These are phyloP conservation scores for Calephelis virginiensis DNA, from an alignment of 1,140 invertebrate genomes.

Conservation along the genomic window DNA sequence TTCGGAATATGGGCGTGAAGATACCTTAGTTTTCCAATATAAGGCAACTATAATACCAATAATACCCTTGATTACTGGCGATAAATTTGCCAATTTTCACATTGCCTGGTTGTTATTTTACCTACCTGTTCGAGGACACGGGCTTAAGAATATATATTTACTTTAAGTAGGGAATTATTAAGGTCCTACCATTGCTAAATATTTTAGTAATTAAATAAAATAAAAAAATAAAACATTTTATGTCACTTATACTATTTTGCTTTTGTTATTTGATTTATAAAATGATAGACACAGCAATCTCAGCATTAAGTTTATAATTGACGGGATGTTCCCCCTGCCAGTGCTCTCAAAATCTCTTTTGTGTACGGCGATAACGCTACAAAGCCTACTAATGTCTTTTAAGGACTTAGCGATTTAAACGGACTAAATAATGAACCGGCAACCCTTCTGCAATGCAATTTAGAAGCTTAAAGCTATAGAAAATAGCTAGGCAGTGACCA, in stretches of 20 bases:
- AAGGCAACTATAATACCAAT: too few species aligned
- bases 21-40: too few species aligned
- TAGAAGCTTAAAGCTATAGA: conserved; percentile 60
- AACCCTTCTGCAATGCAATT: conserved; percentile 63
- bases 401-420: conserved; percentile 79
- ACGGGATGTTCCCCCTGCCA: conserved; percentile 50
- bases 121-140: too few species aligned
- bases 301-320: conserved; percentile 63
- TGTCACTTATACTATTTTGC: neutral
- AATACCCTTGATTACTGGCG: too few species aligned
- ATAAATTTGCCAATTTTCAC: too few species aligned
- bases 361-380: conserved; percentile 73
- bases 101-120: too few species aligned
- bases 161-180: too few species aligned
- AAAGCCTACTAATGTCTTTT: conserved; percentile 78
- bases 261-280: conserved; percentile 11
- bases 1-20: too few species aligned
- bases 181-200: too few species aligned
- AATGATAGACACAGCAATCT: conserved; percentile 40
- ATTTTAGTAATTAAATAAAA: too few species aligned
- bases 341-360: conserved; percentile 70
- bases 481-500: conserved; percentile 21
- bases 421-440: conserved; percentile 76
- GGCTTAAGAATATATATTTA: too few species aligned
- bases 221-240: neutral